phyloP scores from a whole-genome alignment of 2,888 invertebrate species.

The Tenodera sinensis region DNA sequence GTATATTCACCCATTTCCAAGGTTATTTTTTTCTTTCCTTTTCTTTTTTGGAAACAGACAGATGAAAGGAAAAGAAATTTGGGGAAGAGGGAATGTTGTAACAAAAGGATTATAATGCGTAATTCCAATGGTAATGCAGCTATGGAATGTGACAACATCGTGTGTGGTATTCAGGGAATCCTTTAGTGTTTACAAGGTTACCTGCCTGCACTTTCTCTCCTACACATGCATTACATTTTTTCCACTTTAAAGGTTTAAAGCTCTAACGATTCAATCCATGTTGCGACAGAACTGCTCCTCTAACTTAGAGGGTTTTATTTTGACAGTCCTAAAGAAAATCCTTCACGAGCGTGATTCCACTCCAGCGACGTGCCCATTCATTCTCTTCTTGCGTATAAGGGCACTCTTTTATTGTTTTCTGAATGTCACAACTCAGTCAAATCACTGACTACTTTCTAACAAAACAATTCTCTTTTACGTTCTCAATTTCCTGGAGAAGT shows the following conservation, averaged over 20 bases:
- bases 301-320: not conserved
- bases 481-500: too few relatives aligned
- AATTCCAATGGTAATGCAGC: not conserved
- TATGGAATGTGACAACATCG: not conserved
- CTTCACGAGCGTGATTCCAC: not conserved
- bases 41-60: not conserved
- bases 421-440: not conserved
- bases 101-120: not conserved
- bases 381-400: not conserved
- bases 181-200: not conserved
- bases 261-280: not conserved
- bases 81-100: not conserved
- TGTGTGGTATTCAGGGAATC: not conserved
- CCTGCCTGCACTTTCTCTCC: not conserved
- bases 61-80: not conserved
- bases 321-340: not conserved
- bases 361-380: not conserved
- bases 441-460: too few relatives aligned
- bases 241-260: not conserved
- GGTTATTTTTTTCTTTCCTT: not conserved
- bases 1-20: not conserved
- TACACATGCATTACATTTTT: not conserved
- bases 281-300: not conserved
- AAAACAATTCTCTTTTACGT: too few relatives aligned
- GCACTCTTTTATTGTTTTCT: too few relatives aligned